Evolutionary conservation across 2,113 vertebrate genomes (phyloP).

Genomic region (Glaucidium brasilianum): DNA sequence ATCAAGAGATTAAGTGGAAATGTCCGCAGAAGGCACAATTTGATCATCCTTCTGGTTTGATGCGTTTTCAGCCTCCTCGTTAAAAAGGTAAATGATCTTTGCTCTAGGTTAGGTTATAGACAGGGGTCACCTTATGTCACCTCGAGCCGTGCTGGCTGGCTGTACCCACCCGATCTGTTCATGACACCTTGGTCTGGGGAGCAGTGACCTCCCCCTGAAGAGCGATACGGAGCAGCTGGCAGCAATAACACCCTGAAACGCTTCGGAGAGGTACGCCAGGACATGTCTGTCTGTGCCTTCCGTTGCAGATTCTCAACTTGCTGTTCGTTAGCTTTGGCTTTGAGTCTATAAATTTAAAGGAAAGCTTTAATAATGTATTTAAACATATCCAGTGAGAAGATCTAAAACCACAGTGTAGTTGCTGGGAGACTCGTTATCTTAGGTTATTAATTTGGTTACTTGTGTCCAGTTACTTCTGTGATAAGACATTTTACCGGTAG

Average conservation of each 20-base stretch:
- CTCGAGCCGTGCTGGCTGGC: fast-evolving
- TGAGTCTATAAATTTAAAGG: neutral
- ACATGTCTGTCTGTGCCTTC: neutral
- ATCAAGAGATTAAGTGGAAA: fast-evolving
- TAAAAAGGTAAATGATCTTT: neutral
- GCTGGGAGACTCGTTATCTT: neutral
- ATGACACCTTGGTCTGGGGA: fast-evolving
- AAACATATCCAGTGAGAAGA: neutral
- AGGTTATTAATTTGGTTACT: neutral
- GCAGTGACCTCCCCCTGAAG: fast-evolving
- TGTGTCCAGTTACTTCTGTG: neutral
- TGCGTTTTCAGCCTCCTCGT: fast-evolving
- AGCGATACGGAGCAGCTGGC: fast-evolving
- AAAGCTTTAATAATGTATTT: neutral
- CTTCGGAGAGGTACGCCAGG: fast-evolving
- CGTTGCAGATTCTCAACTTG: fast-evolving
- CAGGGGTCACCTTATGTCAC: fast-evolving
- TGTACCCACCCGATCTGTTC: fast-evolving
- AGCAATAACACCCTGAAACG: fast-evolving
- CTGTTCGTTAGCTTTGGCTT: neutral
- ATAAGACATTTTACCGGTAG: neutral
- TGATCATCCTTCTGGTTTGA: neutral
- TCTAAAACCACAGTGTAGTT: fast-evolving
- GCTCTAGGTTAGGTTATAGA: fast-evolving
- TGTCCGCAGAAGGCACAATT: fast-evolving